Base-by-base conservation (phyloP, 2,888 invertebrate genomes). In the Lathronympha strigana region DNA sequence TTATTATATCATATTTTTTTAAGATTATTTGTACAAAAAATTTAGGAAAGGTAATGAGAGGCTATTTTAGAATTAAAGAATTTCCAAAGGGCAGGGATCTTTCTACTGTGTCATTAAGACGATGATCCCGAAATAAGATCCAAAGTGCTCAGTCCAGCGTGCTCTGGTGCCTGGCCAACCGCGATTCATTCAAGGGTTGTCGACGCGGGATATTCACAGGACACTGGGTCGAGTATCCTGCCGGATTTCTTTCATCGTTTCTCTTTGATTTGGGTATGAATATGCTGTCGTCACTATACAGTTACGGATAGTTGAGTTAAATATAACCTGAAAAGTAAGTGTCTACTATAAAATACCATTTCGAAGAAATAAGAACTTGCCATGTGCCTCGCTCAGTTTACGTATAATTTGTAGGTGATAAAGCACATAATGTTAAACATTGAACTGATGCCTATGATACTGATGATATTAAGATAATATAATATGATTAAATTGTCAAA, bases 171-270 rank as follows among this genome's bases (percentile, higher is more conserved):
- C 23, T 25, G 40, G 54, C 38, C 21, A 15, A 40, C 40, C 55
- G 54, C 23, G 55, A 40, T 40, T 25, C 38, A 25, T 28, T 54
- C 40, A 17, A 55, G 55, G 40, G 40, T 38, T 25, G 15, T 55
- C 31, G 15, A 51, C 54, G 38, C 15, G 5, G 21, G 11, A 54
- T 25, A 38, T 38, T 23, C 23, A 38, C 53, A 38, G 31, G 50
- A 53, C 25, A 54, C 17, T n/a, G 38, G 40, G 11, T 55, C 38
- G 28, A 55, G 25, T 28, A 38, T 33, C 33, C 19, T 9, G 4
- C 45, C 21, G n/a, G 13, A 23, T 38, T 23, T 13, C 38, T 38
- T 38, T 54, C 23, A 15, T 38, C 38, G 23, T n/a, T 23, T 15
- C 23, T 15, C 23, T 54, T 38, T 38, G 36, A 53, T 53, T 36